Base-by-base conservation (phyloP, 2,113 vertebrate species). In the Cettia cetti region DNA sequence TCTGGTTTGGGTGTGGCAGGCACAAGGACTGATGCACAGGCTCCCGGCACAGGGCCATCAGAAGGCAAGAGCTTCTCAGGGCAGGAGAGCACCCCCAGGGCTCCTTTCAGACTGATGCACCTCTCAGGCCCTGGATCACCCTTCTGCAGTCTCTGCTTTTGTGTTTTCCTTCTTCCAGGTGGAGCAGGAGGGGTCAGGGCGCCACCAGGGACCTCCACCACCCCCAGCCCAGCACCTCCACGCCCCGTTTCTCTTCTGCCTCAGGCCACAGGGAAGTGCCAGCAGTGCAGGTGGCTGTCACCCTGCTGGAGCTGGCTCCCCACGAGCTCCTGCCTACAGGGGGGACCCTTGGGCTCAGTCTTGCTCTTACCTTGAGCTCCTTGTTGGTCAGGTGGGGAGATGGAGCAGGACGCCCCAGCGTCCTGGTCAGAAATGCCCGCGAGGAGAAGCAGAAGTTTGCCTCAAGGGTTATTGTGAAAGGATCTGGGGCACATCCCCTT, bases 251-350 rank as follows among this genome's bases (percentile, higher is more conserved):
- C 39, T 37, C 5, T 68, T 33, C 44, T 52, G 12, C 14, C 52
- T 26, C 39, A 60, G 56, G 59, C 13, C 54, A 27, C 63, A 45
- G 24, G 3, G 4, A 81, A n/a, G 23, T 33, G 44, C 5, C 54
- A 59, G 40, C 18, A 37, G 2, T 63, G n/a, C 40, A 37, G 20
- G 20, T n/a, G 66, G 14, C 71, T 20, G 63, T 72, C 31, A 64
- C 53, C 31, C 45, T 24, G 13, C 45, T 19, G 8, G 42, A 28
- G 6, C 14, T 1, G 1, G 18, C 5, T 8, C 22, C 24, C 45
- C 1, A 0, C 0, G 0, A 30, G 33, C 4, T 57, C 42, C 57
- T 82, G 23, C 65, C 75, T 70, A 15, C 2, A 0, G 13, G 1
- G 2, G 5, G 10, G 7, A 18, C 53, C 8, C 42, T 74, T 47